phyloP scores from a whole-genome alignment of 2,113 vertebrate species.

The Corythaeola cristata region DNA sequence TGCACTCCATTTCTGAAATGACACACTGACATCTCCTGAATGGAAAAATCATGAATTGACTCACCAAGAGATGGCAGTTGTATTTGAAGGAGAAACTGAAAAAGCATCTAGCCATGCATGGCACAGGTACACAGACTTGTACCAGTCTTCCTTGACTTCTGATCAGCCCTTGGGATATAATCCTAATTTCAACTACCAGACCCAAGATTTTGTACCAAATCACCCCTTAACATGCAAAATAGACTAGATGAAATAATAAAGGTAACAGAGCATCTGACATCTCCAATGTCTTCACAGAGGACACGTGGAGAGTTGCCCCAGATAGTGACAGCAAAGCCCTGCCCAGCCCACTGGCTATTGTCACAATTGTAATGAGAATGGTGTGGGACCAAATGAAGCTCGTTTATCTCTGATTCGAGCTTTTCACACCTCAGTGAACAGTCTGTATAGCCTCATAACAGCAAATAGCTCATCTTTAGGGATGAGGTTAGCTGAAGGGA shows the following conservation, averaged over 20 bases:
- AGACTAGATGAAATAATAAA: background rate
- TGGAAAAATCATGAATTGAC: background rate
- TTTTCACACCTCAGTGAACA: background rate
- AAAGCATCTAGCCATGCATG: background rate
- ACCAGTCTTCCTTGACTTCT: background rate
- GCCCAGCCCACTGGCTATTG: background rate
- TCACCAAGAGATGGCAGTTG: background rate
- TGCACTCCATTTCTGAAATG: background rate
- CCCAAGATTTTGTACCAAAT: background rate
- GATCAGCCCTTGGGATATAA: background rate
- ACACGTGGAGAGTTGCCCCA: background rate
- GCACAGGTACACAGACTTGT: background rate
- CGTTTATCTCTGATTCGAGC: background rate
- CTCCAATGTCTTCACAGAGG: background rate
- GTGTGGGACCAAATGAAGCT: background rate
- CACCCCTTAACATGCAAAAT: background rate
- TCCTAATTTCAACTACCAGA: background rate
- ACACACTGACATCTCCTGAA: background rate
- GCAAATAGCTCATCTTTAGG: background rate
- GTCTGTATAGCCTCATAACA: background rate
- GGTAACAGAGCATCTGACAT: background rate
- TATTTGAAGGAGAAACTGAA: background rate
- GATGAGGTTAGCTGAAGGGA: background rate
- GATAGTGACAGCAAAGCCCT: background rate
- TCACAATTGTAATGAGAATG: background rate